Conservation (phyloP, 2,797 vertebrate genomes). For the Notoglanidium macrostoma region DNA sequence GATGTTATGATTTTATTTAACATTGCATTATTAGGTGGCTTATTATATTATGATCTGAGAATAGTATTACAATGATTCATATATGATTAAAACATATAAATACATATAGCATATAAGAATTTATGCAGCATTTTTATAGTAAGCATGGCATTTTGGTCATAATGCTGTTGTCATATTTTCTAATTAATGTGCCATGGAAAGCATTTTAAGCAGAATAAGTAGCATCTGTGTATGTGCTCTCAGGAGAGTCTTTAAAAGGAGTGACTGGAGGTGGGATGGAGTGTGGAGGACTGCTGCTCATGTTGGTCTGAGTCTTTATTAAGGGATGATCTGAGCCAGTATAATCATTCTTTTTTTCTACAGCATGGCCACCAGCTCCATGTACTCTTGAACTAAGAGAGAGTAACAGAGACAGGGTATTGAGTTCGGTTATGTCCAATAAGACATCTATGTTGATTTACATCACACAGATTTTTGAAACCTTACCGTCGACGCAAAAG, state of each 20-base stretch:
- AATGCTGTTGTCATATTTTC: neutral
- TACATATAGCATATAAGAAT: neutral
- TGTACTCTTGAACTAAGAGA: constrained; percentile 20
- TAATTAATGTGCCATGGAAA: neutral
- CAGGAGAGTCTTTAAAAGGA: no score
- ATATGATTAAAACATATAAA: neutral
- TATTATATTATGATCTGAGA: neutral
- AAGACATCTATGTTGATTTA: neutral
- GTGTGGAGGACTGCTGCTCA: neutral
- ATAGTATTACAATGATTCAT: neutral
- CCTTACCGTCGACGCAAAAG: constrained; percentile 34
- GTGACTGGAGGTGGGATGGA: no score
- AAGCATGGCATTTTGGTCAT: neutral
- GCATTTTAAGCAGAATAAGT: neutral
- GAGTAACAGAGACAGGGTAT: neutral
- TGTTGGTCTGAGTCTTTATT: neutral
- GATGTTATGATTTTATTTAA: neutral
- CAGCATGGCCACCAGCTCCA: no score
- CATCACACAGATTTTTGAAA: neutral
- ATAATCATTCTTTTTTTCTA: neutral
- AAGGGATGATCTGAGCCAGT: neutral
- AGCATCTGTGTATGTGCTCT: neutral
- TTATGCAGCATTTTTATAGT: neutral
- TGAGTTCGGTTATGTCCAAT: neutral
- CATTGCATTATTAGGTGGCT: neutral